phyloP scores from a whole-genome alignment of 2,113 vertebrate species.

The Plecotus auritus region DNA sequence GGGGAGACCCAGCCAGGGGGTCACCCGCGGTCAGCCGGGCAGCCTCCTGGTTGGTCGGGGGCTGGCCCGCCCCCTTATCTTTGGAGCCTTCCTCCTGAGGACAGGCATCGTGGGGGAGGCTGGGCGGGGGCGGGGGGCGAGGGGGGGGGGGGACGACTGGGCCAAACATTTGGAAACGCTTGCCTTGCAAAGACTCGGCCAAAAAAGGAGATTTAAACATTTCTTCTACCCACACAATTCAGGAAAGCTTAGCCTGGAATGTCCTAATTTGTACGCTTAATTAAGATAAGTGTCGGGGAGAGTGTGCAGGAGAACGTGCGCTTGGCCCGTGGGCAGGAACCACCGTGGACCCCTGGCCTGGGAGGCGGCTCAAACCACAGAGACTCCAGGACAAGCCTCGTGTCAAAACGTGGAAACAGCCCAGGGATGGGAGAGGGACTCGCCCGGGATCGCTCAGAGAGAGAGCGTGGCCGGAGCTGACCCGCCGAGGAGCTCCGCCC shows the following conservation, averaged over 20 bases:
- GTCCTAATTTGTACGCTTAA: constrained; percentile 66
- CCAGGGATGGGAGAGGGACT: neutral
- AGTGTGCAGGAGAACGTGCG: neutral
- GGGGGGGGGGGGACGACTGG: neutral
- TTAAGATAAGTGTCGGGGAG: constrained; percentile 51
- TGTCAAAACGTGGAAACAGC: fast-evolving
- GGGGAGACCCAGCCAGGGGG: constrained; percentile 50
- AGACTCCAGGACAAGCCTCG: neutral
- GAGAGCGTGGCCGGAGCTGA: neutral
- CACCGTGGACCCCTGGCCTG: neutral
- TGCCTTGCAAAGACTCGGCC: constrained; percentile 61
- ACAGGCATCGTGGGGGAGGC: neutral
- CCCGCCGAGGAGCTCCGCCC: neutral
- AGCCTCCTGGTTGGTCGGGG: neutral
- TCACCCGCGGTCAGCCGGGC: constrained; percentile 18
- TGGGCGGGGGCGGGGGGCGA: neutral
- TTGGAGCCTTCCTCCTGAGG: constrained; percentile 28
- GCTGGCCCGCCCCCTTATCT: constrained; percentile 56
- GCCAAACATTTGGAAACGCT: constrained; percentile 76
- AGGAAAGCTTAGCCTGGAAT: constrained; percentile 63
- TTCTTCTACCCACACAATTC: constrained; percentile 52
- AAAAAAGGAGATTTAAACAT: constrained; percentile 52
- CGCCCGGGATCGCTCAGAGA: neutral
- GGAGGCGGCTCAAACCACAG: neutral
- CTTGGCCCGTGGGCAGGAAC: neutral